A percentile compares a stretch with the other conserved stretches of the same genome.
Evolutionary conservation across 2,888 invertebrate species (phyloP).

Genomic region (Frankliniella intonsa): DNA sequence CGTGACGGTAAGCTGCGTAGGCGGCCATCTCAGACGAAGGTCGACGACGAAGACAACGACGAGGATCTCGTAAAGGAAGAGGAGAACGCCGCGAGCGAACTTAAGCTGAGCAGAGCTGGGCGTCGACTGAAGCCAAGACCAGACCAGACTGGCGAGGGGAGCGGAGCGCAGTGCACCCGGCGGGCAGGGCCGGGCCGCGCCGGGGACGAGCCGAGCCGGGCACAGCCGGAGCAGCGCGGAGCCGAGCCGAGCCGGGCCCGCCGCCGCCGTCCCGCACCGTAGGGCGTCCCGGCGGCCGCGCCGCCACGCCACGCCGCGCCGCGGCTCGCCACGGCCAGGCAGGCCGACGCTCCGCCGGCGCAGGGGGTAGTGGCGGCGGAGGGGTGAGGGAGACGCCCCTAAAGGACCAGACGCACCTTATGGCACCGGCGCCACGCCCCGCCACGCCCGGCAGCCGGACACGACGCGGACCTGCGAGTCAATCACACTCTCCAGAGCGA

Average conservation of each 20-base stretch:
- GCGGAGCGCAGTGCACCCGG: slow-evolving; percentile 33
- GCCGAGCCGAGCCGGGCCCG: slow-evolving; percentile 1
- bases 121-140: background rate
- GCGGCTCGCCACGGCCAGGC: background rate
- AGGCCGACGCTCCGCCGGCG: background rate
- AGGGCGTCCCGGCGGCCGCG: slow-evolving; percentile 47
- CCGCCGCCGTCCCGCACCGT: slow-evolving; percentile 48
- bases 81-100: background rate
- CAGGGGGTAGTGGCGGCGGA: background rate
- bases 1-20: slow-evolving; percentile 88
- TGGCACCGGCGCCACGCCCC: slow-evolving; percentile 28
- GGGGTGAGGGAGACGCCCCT: background rate
- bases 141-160: slow-evolving; percentile 32
- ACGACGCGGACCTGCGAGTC: background rate
- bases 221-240: slow-evolving; percentile 35
- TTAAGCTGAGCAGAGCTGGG: background rate
- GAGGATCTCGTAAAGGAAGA: background rate
- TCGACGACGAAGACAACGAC: background rate
- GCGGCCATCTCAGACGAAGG: slow-evolving; percentile 64
- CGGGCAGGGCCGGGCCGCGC: slow-evolving; percentile 29
- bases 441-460: slow-evolving; percentile 31
- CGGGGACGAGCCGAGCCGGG: slow-evolving; percentile 38
- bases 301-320: slow-evolving; percentile 32
- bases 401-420: background rate
- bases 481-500: background rate